A percentile compares a stretch with the other conserved stretches of the same genome.
Evolutionary conservation across 37 sponge, comb jelly and placozoan genomes (phyloP).

Genomic region (Aplysina aerophoba): DNA sequence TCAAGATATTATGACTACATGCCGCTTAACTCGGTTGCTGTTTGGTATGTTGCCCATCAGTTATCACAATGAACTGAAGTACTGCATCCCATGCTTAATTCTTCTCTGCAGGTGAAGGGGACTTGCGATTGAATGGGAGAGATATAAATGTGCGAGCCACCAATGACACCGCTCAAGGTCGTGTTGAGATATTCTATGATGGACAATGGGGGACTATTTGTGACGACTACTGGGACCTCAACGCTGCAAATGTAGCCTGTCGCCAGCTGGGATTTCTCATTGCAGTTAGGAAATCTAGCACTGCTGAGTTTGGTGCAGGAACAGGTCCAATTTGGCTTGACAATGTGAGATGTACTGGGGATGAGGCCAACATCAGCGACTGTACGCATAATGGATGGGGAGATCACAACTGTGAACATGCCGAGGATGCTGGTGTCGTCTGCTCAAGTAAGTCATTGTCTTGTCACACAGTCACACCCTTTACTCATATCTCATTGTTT

Average conservation of each 20-base stretch:
- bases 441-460: not conserved
- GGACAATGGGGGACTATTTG: slow-evolving; percentile 20
- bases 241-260: slow-evolving; percentile 3
- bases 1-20: too few relatives aligned
- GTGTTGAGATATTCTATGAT: slow-evolving; percentile 16
- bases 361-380: slow-evolving; percentile 1
- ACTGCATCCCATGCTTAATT: too few relatives aligned
- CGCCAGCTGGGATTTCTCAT: not conserved
- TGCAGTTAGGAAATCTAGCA: not conserved
- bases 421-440: slow-evolving; percentile 49
- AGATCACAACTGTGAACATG: slow-evolving; percentile 36
- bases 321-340: slow-evolving; percentile 38
- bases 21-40: too few relatives aligned
- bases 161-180: not conserved
- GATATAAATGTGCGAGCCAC: too few relatives aligned
- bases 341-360: slow-evolving; percentile 36
- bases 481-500: too few relatives aligned
- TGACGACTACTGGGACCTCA: slow-evolving; percentile 12
- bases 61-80: too few relatives aligned
- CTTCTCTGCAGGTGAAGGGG: not conserved
- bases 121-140: not conserved
- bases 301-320: slow-evolving; percentile 1
- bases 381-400: slow-evolving; percentile 18
- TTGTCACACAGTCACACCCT: too few relatives aligned
- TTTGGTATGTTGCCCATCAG: too few relatives aligned